A percentile compares a stretch with the other conserved stretches of the same genome.
Conservation (phyloP, 2,888 invertebrate genomes). For the Heteromurus nitidus region DNA sequence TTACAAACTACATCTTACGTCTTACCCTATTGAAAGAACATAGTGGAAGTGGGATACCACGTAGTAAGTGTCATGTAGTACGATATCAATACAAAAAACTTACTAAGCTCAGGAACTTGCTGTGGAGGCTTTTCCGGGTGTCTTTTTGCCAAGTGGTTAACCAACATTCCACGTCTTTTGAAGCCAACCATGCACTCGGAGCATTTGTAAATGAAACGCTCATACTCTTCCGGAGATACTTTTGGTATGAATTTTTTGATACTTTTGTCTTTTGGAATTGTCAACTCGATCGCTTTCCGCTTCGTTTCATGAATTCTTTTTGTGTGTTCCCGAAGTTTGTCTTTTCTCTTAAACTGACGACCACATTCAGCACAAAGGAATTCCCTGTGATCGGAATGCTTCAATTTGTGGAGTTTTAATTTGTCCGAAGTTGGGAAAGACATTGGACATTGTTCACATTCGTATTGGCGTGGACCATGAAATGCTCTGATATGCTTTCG, state of each 20-base stretch:
- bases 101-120: conserved; percentile 84
- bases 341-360: conserved; percentile 86
- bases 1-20: too few relatives aligned
- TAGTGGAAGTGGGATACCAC: too few relatives aligned
- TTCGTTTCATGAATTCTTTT: conserved; percentile 81
- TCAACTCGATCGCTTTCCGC: conserved; percentile 71
- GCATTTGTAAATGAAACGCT: conserved; percentile 86
- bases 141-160: conserved; percentile 88
- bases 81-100: too few relatives aligned
- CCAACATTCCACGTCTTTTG: conserved; percentile 88
- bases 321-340: conserved; percentile 84
- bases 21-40: too few relatives aligned
- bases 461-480: conserved; percentile 82
- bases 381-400: conserved; percentile 79
- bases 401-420: conserved; percentile 83
- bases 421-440: conserved; percentile 84
- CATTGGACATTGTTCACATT: conserved; percentile 83
- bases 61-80: too few relatives aligned
- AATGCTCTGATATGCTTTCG: conserved; percentile 85
- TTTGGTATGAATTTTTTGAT: conserved; percentile 73
- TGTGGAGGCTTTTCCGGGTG: conserved; percentile 82
- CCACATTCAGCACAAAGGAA: conserved; percentile 85
- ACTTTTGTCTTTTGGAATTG: conserved; percentile 64
- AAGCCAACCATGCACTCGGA: conserved; percentile 85
- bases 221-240: conserved; percentile 81